Evolutionary conservation across 2,113 vertebrate species (phyloP).

Genomic region (Amia ocellicauda): DNA sequence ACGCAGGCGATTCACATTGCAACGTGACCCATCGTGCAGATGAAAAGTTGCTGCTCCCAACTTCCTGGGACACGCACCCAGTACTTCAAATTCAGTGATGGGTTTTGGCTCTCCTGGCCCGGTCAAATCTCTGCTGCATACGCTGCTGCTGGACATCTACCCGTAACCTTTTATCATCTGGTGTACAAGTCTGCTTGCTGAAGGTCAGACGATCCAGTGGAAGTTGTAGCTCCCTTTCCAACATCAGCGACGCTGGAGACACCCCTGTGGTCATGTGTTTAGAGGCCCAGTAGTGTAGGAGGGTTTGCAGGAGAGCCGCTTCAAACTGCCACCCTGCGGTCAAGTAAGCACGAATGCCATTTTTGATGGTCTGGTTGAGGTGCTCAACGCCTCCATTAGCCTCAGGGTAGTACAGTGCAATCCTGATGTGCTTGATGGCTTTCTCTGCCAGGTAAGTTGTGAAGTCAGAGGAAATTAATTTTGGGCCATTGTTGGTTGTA

Average conservation of each 20-base stretch:
- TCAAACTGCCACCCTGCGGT: too few species aligned
- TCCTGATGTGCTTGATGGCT: conserved; percentile 3
- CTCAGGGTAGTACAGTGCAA: conserved; percentile 13
- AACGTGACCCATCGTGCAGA: too few species aligned
- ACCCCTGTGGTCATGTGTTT: too few species aligned
- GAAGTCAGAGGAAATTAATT: conserved; percentile 13
- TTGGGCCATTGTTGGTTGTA: conserved; percentile 10
- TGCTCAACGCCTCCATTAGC: conserved; percentile 16
- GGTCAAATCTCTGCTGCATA: too few species aligned
- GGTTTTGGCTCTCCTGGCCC: too few species aligned
- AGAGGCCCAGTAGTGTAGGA: too few species aligned
- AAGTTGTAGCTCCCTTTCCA: conserved; percentile 13
- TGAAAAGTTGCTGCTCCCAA: too few species aligned
- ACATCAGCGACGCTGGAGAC: conserved; percentile 5
- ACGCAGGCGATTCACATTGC: too few species aligned
- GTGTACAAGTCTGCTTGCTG: not conserved
- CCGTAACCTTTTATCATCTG: not conserved
- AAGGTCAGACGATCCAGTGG: conserved; percentile 9
- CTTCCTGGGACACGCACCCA: too few species aligned
- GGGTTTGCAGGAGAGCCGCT: too few species aligned
- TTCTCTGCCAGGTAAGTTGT: conserved; percentile 7
- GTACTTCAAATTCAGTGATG: too few species aligned
- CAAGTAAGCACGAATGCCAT: too few species aligned
- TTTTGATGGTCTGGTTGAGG: conserved; percentile 18
- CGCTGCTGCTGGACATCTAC: not conserved